These are phyloP conservation scores for Drosophila pruinosa DNA, from an alignment of 1,140 invertebrate species.

Conservation along the genomic window DNA sequence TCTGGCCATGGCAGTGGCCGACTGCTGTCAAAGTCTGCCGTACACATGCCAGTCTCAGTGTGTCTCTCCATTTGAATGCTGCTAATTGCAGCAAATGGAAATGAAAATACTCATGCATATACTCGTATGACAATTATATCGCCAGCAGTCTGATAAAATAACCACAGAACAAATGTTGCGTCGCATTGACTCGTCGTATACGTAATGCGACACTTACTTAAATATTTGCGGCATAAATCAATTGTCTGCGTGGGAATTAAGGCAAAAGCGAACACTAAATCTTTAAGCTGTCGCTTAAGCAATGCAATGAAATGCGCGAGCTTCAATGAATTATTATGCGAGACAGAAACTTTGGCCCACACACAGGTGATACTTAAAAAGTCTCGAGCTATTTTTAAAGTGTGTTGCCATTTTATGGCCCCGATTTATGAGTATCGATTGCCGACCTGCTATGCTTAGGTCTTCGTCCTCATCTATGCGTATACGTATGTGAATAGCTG, in stretches of 20 bases:
- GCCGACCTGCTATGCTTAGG: constrained; percentile 1
- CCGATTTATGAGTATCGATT: constrained; percentile 73
- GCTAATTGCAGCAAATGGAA: not conserved
- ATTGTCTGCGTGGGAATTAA: not conserved
- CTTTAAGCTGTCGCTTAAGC: not conserved
- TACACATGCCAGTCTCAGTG: constrained; percentile 23
- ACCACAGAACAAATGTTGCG: constrained; percentile 1
- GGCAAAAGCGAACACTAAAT: not conserved
- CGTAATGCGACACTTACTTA: constrained; percentile 1
- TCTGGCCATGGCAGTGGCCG: constrained; percentile 8
- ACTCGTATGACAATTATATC: constrained; percentile 44
- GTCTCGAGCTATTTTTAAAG: constrained; percentile 48
- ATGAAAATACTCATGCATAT: not conserved
- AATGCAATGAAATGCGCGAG: not conserved
- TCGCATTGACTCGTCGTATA: constrained; percentile 12
- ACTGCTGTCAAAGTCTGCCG: constrained; percentile 46
- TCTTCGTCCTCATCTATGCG: not conserved
- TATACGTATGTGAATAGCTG: constrained; percentile 47
- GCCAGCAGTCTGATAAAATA: not conserved
- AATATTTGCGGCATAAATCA: constrained; percentile 18
- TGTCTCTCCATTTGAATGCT: constrained; percentile 19
- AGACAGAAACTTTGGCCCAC: not conserved
- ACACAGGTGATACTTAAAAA: not conserved
- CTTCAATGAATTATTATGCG: not conserved
- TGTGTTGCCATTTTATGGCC: constrained; percentile 52